Percentiles rank a stretch among this genome's conserved stretches.
phyloP scores from a whole-genome alignment of 2,888 invertebrate species.

The Plagiodera versicolora region DNA sequence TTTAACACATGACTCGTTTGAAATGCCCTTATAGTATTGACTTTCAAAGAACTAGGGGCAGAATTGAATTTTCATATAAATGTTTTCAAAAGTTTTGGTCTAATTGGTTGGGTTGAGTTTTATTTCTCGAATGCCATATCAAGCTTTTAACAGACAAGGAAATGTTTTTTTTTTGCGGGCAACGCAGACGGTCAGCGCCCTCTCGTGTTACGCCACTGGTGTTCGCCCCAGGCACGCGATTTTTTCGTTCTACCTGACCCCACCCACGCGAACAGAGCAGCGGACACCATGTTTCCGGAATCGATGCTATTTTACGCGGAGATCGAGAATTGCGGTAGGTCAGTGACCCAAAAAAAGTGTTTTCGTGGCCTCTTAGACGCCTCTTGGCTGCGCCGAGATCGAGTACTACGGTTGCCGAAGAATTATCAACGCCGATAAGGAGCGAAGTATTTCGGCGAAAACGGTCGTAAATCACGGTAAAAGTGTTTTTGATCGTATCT shows the following conservation, averaged over 20 bases:
- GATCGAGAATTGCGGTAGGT: not conserved
- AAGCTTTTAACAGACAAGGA: no score
- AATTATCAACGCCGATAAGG: not conserved
- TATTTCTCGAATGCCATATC: no score
- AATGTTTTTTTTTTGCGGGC: no score
- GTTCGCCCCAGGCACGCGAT: not conserved
- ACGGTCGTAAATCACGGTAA: not conserved
- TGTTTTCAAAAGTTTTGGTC: no score
- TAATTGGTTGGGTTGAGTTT: no score
- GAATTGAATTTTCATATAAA: no score
- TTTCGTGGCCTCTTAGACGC: not conserved
- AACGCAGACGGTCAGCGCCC: no score
- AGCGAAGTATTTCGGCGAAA: not conserved
- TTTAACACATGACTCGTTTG: no score
- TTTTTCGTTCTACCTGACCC: not conserved
- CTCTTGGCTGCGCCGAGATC: not conserved
- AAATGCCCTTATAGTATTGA: no score
- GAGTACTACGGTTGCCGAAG: not conserved
- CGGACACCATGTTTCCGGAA: not conserved
- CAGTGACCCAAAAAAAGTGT: not conserved
- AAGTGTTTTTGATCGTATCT: not conserved
- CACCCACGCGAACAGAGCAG: not conserved
- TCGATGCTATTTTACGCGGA: not conserved
- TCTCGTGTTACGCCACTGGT: not conserved
- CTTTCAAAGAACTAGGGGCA: no score